A percentile compares a stretch with the other conserved stretches of the same genome.
phyloP scores from a whole-genome alignment of 2,113 vertebrate genomes.

The Ploceus nigricollis region DNA sequence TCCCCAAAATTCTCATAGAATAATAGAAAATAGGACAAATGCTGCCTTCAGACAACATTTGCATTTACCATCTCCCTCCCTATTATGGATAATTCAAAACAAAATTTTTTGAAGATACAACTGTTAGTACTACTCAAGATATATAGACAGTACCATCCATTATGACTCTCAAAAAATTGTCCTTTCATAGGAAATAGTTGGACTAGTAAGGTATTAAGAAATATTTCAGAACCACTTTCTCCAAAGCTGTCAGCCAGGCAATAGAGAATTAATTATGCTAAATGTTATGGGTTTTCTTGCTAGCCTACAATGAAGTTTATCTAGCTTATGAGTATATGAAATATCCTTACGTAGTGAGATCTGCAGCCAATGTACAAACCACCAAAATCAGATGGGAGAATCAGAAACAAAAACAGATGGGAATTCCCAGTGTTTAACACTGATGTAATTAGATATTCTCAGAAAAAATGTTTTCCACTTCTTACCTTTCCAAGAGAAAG shows the following conservation, averaged over 20 bases:
- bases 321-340: not conserved
- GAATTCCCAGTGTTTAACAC: not conserved
- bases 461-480: not conserved
- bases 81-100: not conserved
- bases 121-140: not conserved
- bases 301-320: not conserved
- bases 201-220: not conserved
- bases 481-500: not conserved
- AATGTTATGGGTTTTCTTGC: not conserved
- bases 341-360: not conserved
- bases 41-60: not conserved
- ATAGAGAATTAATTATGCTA: not conserved
- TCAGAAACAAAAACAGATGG: not conserved
- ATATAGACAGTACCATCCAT: not conserved
- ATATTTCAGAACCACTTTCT: not conserved
- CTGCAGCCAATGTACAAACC: not conserved
- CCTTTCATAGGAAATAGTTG: not conserved
- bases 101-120: not conserved
- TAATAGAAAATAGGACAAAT: not conserved
- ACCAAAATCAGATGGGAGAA: not conserved
- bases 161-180: not conserved
- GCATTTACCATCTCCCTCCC: not conserved
- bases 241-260: not conserved
- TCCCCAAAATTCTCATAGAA: not conserved
- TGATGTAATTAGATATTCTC: not conserved